Base-by-base conservation (phyloP, 2,797 vertebrate genomes). In the Falco rusticolus region DNA sequence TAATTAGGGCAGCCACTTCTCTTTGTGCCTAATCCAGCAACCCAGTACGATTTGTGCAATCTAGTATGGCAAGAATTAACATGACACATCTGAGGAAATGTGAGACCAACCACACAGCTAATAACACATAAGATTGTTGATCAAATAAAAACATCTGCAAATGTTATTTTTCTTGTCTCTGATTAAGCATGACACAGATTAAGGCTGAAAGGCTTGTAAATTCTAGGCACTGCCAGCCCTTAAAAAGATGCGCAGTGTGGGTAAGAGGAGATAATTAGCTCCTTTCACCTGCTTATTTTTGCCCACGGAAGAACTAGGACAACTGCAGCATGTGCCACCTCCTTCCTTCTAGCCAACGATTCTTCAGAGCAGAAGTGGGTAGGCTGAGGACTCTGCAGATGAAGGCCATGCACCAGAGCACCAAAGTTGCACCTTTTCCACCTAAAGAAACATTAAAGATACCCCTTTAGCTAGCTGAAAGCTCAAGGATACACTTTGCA, bases 1-100 rank as follows among this genome's bases (percentile, higher is more conserved):
- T 94, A 95, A 94, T 77, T 84, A 88, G 57, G 34, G 77, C 69
- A 96, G 70, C 63, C 85, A 84, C 65, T 96, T 94, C 85, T 69
- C 89, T 94, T 96, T 95, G 74, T 95, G 85, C 79, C 59, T 91
- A 76, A 60, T 95, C 93, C 93, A 97, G 84, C 74, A 96, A 70
- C 5, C 47, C 56, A 72, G 53, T 25, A 91, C 60, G 93, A 88
- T 88, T 94, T 96, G 70, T 96, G 85, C 91, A 96, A 96, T 93
- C 63, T 81, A 93, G 43, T 90, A 94, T 31, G 50, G 87, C 76
- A 93, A 96, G 93, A 93, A 96, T 90, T 95, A 96, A 53, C 83
- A 93, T 93, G 89, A 96, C 66, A 86, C 90, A 90, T 94, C 87
- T 85, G 41, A 94, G 76, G 83, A 97, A 95, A 96, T 33, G 76